phyloP scores from a whole-genome alignment of 2,888 invertebrate genomes.

The Calameuta filiformis region DNA sequence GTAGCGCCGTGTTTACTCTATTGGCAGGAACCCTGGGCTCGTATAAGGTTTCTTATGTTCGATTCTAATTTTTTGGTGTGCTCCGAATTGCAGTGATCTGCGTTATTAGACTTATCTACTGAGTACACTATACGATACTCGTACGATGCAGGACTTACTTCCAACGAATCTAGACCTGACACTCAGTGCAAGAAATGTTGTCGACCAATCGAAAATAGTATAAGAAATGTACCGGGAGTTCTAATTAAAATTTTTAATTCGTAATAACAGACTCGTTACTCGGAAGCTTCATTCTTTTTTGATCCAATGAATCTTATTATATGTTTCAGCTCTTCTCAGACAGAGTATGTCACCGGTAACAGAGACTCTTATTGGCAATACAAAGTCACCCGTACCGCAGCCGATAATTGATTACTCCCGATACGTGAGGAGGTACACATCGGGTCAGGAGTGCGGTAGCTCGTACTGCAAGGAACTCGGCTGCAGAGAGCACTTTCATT shows the following conservation, averaged over 20 bases:
- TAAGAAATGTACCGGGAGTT: not conserved
- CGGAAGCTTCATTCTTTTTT: not conserved
- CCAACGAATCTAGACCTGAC: no score
- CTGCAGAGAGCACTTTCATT: slow-evolving; percentile 96
- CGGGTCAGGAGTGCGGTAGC: slow-evolving; percentile 85
- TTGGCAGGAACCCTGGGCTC: no score
- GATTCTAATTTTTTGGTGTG: no score
- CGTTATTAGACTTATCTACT: no score
- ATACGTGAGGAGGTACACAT: slow-evolving; percentile 87
- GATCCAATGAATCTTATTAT: slow-evolving; percentile 18
- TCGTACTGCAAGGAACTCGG: slow-evolving; percentile 89
- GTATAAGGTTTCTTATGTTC: no score
- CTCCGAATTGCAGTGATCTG: no score
- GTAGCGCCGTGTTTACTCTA: no score
- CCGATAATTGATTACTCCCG: slow-evolving; percentile 87
- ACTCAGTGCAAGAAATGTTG: no score
- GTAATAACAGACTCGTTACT: not conserved
- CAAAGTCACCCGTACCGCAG: slow-evolving; percentile 70
- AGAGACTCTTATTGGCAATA: slow-evolving; percentile 60
- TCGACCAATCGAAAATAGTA: no score
- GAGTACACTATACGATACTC: no score
- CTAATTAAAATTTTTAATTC: not conserved
- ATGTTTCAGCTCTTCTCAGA: slow-evolving; percentile 68
- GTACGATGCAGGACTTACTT: no score
- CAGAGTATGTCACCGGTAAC: slow-evolving; percentile 67